These are phyloP conservation scores for Nomada fabriciana DNA, from an alignment of 2,888 invertebrate genomes.

Conservation along the genomic window DNA sequence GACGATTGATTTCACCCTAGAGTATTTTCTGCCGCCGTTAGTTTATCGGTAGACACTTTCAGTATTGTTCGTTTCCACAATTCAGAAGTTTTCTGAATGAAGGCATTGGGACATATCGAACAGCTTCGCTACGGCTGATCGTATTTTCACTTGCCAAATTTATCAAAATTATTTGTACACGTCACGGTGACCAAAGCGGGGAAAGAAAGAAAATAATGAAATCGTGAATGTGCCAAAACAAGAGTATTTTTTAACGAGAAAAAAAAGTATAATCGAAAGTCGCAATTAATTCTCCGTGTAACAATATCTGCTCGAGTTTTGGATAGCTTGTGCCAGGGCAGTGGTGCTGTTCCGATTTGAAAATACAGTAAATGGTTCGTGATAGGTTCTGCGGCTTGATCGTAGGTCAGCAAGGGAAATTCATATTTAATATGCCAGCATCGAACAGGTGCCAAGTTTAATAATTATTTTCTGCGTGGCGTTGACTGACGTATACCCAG, in stretches of 20 bases:
- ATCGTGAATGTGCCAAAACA: background rate
- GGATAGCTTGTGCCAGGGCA: background rate
- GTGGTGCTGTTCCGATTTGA: conserved; percentile 9
- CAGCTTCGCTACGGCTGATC: background rate
- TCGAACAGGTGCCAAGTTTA: conserved; percentile 36
- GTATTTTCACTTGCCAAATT: conserved; percentile 13
- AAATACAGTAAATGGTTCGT: conserved; percentile 42
- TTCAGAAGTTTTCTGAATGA: background rate
- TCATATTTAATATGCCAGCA: conserved; percentile 55
- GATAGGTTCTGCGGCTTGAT: conserved; percentile 39
- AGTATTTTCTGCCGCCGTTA: background rate
- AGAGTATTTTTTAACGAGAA: background rate
- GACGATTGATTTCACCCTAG: background rate
- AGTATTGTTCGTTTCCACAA: background rate
- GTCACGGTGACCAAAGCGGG: background rate
- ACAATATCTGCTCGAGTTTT: background rate
- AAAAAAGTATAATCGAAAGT: background rate
- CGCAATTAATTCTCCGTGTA: conserved; percentile 31
- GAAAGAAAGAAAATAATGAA: background rate
- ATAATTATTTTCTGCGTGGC: conserved; percentile 63
- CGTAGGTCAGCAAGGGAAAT: conserved; percentile 41
- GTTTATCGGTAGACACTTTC: background rate
- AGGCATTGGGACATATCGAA: too few species aligned
- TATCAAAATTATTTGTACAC: background rate
- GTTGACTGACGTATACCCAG: conserved; percentile 50